phyloP scores from a whole-genome alignment of 2,113 vertebrate species.

The Hystrix cristata region DNA sequence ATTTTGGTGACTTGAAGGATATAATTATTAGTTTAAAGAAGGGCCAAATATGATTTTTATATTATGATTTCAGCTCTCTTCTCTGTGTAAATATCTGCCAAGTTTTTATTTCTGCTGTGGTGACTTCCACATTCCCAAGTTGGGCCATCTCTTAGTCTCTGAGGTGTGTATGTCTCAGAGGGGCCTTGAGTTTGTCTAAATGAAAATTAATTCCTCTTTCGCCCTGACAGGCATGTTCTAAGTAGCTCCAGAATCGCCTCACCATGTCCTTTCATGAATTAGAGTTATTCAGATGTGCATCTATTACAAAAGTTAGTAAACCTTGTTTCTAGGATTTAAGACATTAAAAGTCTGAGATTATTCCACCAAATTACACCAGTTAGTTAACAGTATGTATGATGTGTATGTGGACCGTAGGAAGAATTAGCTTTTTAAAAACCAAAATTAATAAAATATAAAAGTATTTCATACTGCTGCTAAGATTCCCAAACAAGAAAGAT shows the following conservation, averaged over 20 bases:
- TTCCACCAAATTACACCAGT: neutral
- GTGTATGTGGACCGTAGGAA: neutral
- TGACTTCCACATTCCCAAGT: neutral
- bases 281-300: slow-evolving; percentile 7
- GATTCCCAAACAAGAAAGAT: neutral
- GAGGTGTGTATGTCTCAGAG: neutral
- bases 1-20: slow-evolving; percentile 27
- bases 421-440: slow-evolving; percentile 26
- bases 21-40: slow-evolving; percentile 1
- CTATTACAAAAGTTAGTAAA: neutral
- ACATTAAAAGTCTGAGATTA: neutral
- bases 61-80: neutral
- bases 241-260: neutral
- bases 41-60: slow-evolving; percentile 20
- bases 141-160: neutral
- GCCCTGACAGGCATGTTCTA: neutral
- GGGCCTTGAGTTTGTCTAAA: neutral
- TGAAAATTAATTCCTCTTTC: slow-evolving; percentile 46
- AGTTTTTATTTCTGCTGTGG: slow-evolving; percentile 10
- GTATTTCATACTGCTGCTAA: neutral
- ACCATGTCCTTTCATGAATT: neutral
- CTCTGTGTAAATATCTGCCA: slow-evolving; percentile 48
- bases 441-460: neutral
- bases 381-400: neutral
- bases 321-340: neutral